These are phyloP conservation scores for Hesperia comma DNA, from an alignment of 2,888 invertebrate species.

Conservation along the genomic window DNA sequence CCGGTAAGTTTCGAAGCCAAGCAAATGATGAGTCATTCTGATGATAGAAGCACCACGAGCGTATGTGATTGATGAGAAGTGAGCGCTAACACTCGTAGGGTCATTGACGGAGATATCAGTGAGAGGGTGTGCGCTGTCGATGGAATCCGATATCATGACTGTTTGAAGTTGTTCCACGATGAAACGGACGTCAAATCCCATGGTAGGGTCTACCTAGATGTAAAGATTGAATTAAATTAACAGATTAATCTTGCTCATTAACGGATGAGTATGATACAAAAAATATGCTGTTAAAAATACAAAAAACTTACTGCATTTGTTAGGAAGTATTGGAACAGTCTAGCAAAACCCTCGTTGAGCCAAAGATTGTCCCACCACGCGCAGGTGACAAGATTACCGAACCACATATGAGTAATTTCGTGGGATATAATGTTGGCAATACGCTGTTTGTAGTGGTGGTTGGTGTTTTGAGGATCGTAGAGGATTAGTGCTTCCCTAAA, in stretches of 20 bases:
- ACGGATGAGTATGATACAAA: too few relatives aligned
- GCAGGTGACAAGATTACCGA: slow-evolving; percentile 90
- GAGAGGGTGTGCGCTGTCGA: slow-evolving; percentile 83
- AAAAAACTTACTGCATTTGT: slow-evolving; percentile 68
- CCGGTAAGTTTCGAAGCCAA: slow-evolving; percentile 80
- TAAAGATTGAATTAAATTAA: neutral
- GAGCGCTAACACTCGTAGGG: slow-evolving; percentile 82
- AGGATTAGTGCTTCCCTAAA: slow-evolving; percentile 85
- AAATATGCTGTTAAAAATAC: neutral
- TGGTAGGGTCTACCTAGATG: slow-evolving; percentile 61
- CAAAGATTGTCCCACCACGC: slow-evolving; percentile 90
- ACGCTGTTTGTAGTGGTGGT: slow-evolving; percentile 85
- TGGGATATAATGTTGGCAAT: slow-evolving; percentile 88
- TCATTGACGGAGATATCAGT: slow-evolving; percentile 80
- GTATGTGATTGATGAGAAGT: slow-evolving; percentile 88
- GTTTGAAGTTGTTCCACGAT: slow-evolving; percentile 87
- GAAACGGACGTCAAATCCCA: slow-evolving; percentile 79
- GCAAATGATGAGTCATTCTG: slow-evolving; percentile 87
- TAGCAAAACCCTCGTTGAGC: slow-evolving; percentile 88
- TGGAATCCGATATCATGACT: slow-evolving; percentile 85
- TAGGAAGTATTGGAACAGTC: slow-evolving; percentile 88
- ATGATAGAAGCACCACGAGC: slow-evolving; percentile 86
- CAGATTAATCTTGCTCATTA: too few relatives aligned
- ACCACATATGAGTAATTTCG: slow-evolving; percentile 93
- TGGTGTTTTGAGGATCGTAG: slow-evolving; percentile 70